A percentile compares a stretch with the other conserved stretches of the same genome.
These are phyloP conservation scores for Enteromius mattozi DNA, from an alignment of 2,797 vertebrate genomes.

Conservation along the genomic window DNA sequence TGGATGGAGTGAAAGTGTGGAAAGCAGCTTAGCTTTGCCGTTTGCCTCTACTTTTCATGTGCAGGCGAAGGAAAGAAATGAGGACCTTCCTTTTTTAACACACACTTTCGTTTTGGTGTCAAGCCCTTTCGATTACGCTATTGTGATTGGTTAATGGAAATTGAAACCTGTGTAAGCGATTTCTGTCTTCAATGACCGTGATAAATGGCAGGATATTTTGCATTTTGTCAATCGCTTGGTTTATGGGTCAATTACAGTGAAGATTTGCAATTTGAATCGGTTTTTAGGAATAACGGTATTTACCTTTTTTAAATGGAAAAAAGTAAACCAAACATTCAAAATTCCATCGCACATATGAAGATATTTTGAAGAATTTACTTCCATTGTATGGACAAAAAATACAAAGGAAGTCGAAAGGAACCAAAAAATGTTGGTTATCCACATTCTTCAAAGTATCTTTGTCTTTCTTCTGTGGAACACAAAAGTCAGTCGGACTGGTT, in stretches of 20 bases:
- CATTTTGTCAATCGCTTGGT: not conserved
- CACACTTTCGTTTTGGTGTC: not conserved
- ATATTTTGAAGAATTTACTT: not conserved
- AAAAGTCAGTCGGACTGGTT: not conserved
- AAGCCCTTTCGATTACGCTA: not conserved
- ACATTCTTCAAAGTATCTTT: not conserved
- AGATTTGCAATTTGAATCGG: not conserved
- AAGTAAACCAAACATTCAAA: not conserved
- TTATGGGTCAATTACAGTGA: not conserved
- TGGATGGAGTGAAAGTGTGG: constrained; percentile 43
- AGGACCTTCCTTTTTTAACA: not conserved
- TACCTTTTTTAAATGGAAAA: not conserved
- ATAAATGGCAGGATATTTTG: not conserved
- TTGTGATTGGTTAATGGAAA: not conserved
- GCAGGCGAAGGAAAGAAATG: not conserved
- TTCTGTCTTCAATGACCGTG: not conserved
- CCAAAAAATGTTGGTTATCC: not conserved
- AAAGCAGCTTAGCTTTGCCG: not conserved
- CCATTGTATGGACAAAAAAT: not conserved
- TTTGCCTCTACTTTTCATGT: not conserved
- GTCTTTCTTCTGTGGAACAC: not conserved
- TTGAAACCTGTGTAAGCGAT: not conserved
- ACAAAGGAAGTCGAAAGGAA: not conserved
- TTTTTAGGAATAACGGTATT: not conserved
- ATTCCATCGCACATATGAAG: not conserved